Evolutionary conservation across 1,140 invertebrate species (phyloP).

Genomic region (Diorhabda elongata): DNA sequence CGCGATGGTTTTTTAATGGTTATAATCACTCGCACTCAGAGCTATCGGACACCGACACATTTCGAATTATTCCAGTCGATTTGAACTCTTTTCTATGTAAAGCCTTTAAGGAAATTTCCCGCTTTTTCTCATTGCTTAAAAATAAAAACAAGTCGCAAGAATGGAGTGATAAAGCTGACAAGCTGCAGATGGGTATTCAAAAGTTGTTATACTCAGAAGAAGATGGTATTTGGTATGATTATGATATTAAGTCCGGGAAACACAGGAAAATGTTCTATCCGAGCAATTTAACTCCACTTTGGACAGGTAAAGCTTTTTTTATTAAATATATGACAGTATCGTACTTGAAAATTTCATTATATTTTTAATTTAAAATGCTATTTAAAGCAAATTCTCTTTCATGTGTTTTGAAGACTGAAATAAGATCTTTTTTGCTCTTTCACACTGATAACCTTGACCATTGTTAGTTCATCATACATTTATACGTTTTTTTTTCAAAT

Average conservation of each 20-base stretch:
- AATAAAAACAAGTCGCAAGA: conserved; percentile 48
- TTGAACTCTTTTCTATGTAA: conserved; percentile 74
- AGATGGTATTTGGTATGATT: conserved; percentile 69
- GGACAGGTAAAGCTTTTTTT: conserved; percentile 48
- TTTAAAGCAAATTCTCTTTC: too few relatives aligned
- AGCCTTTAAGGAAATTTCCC: conserved; percentile 55
- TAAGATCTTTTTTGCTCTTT: too few relatives aligned
- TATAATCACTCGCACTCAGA: conserved; percentile 49
- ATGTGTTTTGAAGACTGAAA: too few relatives aligned
- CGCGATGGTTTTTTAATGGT: conserved; percentile 68
- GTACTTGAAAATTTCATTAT: too few relatives aligned
- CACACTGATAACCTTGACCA: too few relatives aligned
- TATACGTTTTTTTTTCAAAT: too few relatives aligned
- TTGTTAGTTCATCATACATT: too few relatives aligned
- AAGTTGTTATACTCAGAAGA: conserved; percentile 56
- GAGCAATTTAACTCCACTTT: conserved; percentile 67
- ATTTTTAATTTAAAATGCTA: too few relatives aligned
- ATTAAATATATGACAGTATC: too few relatives aligned
- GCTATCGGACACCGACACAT: conserved; percentile 57
- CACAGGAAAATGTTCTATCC: conserved; percentile 57
- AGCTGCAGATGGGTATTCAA: conserved; percentile 45
- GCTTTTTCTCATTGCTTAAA: conserved; percentile 52
- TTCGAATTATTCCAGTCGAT: conserved; percentile 76
- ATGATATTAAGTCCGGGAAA: conserved; percentile 48
- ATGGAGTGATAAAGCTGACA: conserved; percentile 25